A percentile compares a stretch with the other conserved stretches of the same genome.
Evolutionary conservation across 1,140 invertebrate genomes (phyloP).

Genomic region (Ylistrum balloti): DNA sequence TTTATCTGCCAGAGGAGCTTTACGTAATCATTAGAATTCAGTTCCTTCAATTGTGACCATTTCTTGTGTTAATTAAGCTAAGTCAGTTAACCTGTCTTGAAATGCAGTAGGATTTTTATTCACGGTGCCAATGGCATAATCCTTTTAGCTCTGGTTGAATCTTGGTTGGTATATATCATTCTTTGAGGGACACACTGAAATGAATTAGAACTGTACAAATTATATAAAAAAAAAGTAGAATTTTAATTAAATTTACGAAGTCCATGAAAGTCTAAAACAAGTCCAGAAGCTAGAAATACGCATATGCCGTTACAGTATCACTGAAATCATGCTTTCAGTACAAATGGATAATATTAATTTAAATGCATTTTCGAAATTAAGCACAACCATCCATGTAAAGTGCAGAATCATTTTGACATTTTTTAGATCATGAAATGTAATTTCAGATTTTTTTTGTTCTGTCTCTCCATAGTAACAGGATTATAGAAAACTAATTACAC

Average conservation of each 20-base stretch:
- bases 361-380: too few relatives aligned
- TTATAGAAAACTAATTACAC: too few relatives aligned
- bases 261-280: neutral
- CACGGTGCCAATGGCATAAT: neutral
- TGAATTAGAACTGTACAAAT: constrained; percentile 8
- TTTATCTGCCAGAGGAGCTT: neutral
- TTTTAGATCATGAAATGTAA: too few relatives aligned
- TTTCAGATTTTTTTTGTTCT: too few relatives aligned
- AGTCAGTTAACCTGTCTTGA: neutral
- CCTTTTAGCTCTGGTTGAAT: neutral
- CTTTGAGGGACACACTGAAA: neutral
- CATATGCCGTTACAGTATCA: neutral
- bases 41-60: neutral
- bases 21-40: neutral
- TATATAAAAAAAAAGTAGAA: neutral
- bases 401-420: too few relatives aligned
- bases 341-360: neutral
- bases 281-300: neutral
- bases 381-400: neutral
- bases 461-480: too few relatives aligned
- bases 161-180: neutral
- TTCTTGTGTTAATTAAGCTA: constrained; percentile 12
- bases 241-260: neutral
- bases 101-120: neutral
- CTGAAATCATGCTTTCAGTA: neutral